Conservation (phyloP, 2,113 vertebrate genomes). For the Pseudopipra pipra region DNA sequence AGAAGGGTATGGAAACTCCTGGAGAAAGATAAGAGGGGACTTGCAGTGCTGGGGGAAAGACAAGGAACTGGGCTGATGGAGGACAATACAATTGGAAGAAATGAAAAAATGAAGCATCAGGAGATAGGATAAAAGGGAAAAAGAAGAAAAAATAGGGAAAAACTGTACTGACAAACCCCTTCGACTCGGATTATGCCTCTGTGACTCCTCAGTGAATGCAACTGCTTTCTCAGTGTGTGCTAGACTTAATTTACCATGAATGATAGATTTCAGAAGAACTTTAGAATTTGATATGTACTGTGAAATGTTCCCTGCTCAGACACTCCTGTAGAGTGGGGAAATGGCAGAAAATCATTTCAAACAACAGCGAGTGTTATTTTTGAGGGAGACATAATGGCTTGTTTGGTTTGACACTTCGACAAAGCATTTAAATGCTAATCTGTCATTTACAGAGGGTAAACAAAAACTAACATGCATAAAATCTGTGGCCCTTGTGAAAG, state of each 20-base stretch:
- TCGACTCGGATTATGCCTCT: neutral
- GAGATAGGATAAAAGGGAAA: neutral
- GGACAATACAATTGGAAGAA: neutral
- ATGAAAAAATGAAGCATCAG: neutral
- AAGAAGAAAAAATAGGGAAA: neutral
- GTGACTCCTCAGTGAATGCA: neutral
- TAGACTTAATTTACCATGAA: conserved; percentile 32
- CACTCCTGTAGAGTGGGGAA: neutral
- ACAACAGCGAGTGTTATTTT: conserved; percentile 30
- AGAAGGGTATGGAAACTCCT: neutral
- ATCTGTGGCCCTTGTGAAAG: neutral
- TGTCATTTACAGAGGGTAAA: conserved; percentile 60
- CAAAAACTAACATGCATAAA: conserved; percentile 16
- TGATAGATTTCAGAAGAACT: conserved; percentile 45
- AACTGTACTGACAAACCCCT: neutral
- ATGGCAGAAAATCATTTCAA: conserved; percentile 27
- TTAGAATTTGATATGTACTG: conserved; percentile 6
- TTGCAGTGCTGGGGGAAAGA: neutral
- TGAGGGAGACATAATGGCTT: conserved; percentile 46
- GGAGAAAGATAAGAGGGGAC: neutral
- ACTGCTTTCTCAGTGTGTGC: neutral
- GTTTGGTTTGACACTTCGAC: conserved; percentile 51
- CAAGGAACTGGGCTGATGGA: neutral
- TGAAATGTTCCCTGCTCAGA: conserved; percentile 36
- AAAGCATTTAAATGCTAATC: conserved; percentile 63